Evolutionary conservation across 64 coral and sea anemone species (phyloP), one percentile per base, ranked within the genome.

Genomic region (Porites lutea): DNA sequence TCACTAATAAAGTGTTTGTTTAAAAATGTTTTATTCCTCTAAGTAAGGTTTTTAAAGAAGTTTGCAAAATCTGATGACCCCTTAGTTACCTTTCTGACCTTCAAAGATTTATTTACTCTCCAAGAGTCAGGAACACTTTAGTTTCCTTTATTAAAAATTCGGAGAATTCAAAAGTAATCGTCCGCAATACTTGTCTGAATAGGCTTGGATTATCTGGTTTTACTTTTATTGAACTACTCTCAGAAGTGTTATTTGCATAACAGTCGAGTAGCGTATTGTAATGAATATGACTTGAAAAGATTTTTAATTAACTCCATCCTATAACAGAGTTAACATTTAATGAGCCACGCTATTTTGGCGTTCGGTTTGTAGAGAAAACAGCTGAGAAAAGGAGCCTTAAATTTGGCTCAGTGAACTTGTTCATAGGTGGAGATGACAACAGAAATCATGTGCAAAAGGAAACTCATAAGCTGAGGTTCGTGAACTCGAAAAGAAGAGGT

Each of bases 181-280:
- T 49, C 22, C 65, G 6, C 49, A 71, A 46, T 70, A 46, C 48
- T 52, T 46, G 20, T 71, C 18, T 79, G 48, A 77, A 47, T 70
- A 85, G 65, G 62, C 13, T 13, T 13, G 77, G 54, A 79, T 79
- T 79, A 79, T 37, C 27, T 37, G 27, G 27, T 37, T 37, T 37
- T 37, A 37, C 27, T 37, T 37, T 37, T 37, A 37, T 37, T 37
- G 60, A 57, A 2, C 50, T 37, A 23, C 43, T 12, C 55, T 79
- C 21, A 60, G 11, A 54, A 60, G 15, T 13, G 12, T 59, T 59
- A 79, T 79, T 79, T 79, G 77, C 77, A 79, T 79, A 61, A 79
- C 77, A 79, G 19, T 79, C 7, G 20, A 59, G 22, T 79, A 37
- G 54, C 55, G 11, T 51, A 79, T 59, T 79, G 66, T 27, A 70